Evolutionary conservation across 2,797 vertebrate species (phyloP), one percentile per base, ranked within the genome.

Genomic region (Sebastes jordani): DNA sequence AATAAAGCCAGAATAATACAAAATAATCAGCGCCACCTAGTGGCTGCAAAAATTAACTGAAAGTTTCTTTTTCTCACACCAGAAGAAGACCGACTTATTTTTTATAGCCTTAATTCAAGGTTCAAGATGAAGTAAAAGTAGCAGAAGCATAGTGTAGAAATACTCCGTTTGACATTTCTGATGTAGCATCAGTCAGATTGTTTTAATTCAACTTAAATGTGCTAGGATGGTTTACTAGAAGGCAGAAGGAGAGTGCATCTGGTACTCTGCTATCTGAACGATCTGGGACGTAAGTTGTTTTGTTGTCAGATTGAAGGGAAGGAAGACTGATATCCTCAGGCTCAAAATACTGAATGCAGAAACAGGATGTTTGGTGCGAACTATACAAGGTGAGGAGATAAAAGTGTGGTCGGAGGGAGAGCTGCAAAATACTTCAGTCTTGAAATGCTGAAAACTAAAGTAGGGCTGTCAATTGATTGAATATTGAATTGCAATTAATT

Each of bases 351-450:
- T 77, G 86, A 90, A 83, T 60, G 76, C 74, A 86, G 88, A 91
- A 95, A 94, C 93, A 95, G 95, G 95, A 95, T 95, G 95, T 94
- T 93, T 94, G 87, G 71, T 86, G 60, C n/a, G 61, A 32, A 71
- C 64, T 32, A 27, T 30, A 60, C 72, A 76, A 80, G 65, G 82
- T 62, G 76, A 86, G 49, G 63, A 80, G 86, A 90, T 92, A 83
- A 84, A 67, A 16, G 68, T 77, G 78, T 85, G 22, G 27, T 74
- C 60, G 59, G 69, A 20, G 36, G 68, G 61, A 76, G 27, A n/a
- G 58, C 65, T 38, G 72, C 7, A 71, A n/a, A 74, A 55, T 9
- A 71, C n/a, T 1, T 27, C 32, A 64, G n/a, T 52, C 36, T 18
- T 20, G 14, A 59, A 49, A 69, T 22, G 49, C 49, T 49, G 42